Percentiles rank a stretch among this genome's conserved stretches.
phyloP scores from a whole-genome alignment of 1,140 invertebrate species.

The Thaumatotibia leucotreta region DNA sequence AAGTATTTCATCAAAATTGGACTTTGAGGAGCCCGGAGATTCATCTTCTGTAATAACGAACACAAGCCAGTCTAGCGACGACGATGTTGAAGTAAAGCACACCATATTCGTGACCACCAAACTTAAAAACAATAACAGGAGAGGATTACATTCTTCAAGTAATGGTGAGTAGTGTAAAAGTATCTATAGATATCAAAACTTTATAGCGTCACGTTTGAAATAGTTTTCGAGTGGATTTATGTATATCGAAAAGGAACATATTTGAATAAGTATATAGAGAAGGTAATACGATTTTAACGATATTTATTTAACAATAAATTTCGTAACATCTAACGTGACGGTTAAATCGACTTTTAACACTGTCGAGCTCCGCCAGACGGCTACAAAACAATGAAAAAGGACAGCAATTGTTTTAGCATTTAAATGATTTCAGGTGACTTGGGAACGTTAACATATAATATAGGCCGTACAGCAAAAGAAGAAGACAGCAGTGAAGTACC shows the following conservation, averaged over 20 bases:
- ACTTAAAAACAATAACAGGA: conserved; percentile 56
- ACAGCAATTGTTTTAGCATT: no score
- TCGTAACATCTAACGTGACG: no score
- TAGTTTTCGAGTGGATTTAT: no score
- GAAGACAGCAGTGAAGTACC: conserved; percentile 58
- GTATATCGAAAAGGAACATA: no score
- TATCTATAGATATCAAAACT: background rate
- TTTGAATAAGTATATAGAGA: no score
- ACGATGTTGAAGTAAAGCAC: conserved; percentile 65
- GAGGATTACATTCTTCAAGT: conserved; percentile 38
- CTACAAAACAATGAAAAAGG: no score
- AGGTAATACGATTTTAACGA: no score
- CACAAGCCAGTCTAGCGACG: conserved; percentile 42
- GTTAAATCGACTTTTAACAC: no score
- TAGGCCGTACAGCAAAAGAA: conserved; percentile 34
- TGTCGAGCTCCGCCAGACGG: no score
- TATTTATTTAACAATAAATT: no score
- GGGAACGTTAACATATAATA: conserved; percentile 31
- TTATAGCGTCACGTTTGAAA: no score
- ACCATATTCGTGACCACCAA: conserved; percentile 66
- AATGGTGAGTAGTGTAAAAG: conserved; percentile 28
- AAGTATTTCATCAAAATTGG: conserved; percentile 55
- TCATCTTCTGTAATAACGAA: conserved; percentile 26
- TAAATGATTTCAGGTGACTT: conserved; percentile 35
- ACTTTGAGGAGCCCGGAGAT: conserved; percentile 44